Base-by-base conservation (phyloP, 2,113 vertebrate species). In the Gallinago undulata region DNA sequence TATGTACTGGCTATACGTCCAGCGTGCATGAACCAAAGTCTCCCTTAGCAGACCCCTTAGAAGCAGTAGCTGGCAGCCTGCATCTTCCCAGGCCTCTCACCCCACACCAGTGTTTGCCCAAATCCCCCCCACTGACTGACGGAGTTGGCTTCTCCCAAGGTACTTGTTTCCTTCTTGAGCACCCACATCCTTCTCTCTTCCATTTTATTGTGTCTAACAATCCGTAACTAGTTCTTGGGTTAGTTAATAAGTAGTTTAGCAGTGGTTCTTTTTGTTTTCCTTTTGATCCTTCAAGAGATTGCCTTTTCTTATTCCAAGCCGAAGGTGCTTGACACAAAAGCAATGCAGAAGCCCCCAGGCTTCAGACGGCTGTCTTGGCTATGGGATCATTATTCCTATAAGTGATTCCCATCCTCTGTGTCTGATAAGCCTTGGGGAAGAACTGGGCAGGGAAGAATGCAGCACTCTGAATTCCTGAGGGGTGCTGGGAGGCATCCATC, bases 241-340 rank as follows among this genome's bases (percentile, higher is more conserved):
- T 90, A 76, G 87, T 83, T 96, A 89, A 68, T 70, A 80, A 84
- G 57, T 91, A 80, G 35, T 91, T 95, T 66, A n/a, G 80, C 88
- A 43, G 41, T 55, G 33, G 7, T 77, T 89, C 80, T 76, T 91
- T 89, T 77, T 84, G 31, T 95, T 84, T 75, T 69, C 17, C 8
- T 55, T 79, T 88, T 55, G 84, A 93, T 96, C 78, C 41, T 78
- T 87, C 24, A 11, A 30, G 89, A 79, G 84, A 67, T 87, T 91
- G 77, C 27, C 70, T 84, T 90, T 97, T 96, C 93, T 94, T 90
- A 96, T 93, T 96, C 91, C 85, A 79, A 95, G 41, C 67, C 1
- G 0, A 60, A 87, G 81, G 94, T 94, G 72, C 86, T 95, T 92
- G 73, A 91, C 80, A 75, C 56, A 81, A 60, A 51, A 84, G 89